These are phyloP conservation scores for Heteractis magnifica DNA, from an alignment of 92 coral and sea anemone genomes.

Conservation along the genomic window DNA sequence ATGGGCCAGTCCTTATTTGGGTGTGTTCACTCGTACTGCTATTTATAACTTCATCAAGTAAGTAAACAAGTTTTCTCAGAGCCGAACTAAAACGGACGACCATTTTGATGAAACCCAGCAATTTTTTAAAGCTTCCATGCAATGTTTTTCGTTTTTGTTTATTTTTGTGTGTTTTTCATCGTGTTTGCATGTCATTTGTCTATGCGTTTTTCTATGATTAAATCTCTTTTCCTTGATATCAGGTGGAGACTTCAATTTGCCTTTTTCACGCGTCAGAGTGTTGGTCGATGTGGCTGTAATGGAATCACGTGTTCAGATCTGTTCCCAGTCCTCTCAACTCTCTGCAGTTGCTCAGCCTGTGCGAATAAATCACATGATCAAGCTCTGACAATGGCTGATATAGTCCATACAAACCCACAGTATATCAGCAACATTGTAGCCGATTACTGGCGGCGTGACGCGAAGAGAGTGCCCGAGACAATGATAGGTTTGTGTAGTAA, in stretches of 20 bases:
- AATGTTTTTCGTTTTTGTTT: background rate
- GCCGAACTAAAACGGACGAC: background rate
- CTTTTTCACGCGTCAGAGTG: constrained; percentile 54
- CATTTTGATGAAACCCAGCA: background rate
- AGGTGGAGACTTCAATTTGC: constrained; percentile 75
- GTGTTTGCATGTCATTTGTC: too few species aligned
- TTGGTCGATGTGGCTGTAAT: constrained; percentile 54
- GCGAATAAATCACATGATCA: constrained; percentile 10
- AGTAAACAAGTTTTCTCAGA: constrained; percentile 23
- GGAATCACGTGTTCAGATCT: constrained; percentile 66
- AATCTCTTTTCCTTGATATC: background rate
- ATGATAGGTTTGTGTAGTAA: constrained; percentile 57
- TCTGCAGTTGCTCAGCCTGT: constrained; percentile 40
- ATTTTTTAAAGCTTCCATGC: background rate
- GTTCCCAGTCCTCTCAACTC: constrained; percentile 51
- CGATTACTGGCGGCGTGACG: constrained; percentile 54
- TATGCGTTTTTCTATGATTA: too few species aligned
- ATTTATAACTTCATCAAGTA: constrained; percentile 74
- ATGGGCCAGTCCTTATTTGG: constrained; percentile 82
- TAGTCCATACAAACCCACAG: constrained; percentile 43
- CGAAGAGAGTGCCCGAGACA: constrained; percentile 43
- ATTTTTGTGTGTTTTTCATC: too few species aligned
- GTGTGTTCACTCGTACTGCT: constrained; percentile 65
- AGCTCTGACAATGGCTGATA: constrained; percentile 50
- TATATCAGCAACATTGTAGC: constrained; percentile 73